Evolutionary conservation across 2,888 invertebrate genomes (phyloP).

Genomic region (Pinctada fucata): DNA sequence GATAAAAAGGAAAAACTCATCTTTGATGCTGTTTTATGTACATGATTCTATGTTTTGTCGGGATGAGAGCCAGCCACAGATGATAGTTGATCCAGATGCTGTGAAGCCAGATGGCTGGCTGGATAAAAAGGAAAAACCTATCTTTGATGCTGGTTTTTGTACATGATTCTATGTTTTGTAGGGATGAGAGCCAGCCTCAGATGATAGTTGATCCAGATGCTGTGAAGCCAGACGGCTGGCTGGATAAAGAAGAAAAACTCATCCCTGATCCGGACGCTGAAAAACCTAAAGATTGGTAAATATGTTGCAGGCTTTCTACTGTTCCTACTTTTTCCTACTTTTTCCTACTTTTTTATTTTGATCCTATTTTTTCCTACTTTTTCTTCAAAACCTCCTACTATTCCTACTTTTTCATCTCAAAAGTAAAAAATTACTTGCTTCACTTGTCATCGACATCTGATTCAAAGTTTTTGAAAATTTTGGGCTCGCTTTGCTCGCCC

Average conservation of each 20-base stretch:
- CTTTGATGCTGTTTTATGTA: slow-evolving; percentile 90
- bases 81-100: slow-evolving; percentile 90
- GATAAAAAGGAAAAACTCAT: slow-evolving; percentile 91
- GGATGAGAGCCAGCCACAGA: slow-evolving; percentile 95
- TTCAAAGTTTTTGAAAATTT: too few relatives aligned
- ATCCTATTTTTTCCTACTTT: too few relatives aligned
- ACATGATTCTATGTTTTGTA: slow-evolving; percentile 41
- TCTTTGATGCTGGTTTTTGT: slow-evolving; percentile 84
- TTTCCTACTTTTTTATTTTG: too few relatives aligned
- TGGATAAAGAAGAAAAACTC: slow-evolving; percentile 92
- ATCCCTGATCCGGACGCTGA: slow-evolving; percentile 89
- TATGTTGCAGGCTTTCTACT: too few relatives aligned
- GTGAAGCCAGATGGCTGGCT: slow-evolving; percentile 94
- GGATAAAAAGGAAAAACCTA: slow-evolving; percentile 89
- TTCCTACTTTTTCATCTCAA: too few relatives aligned
- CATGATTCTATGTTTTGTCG: too few relatives aligned
- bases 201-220: slow-evolving; percentile 92
- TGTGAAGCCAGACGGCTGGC: slow-evolving; percentile 92
- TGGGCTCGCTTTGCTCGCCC: too few relatives aligned
- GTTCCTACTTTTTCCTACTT: too few relatives aligned
- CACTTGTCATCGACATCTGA: too few relatives aligned
- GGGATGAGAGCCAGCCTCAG: slow-evolving; percentile 94
- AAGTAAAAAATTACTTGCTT: too few relatives aligned
- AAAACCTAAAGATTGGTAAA: slow-evolving; percentile 92
- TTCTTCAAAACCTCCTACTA: too few relatives aligned